These are phyloP conservation scores for Oreotrochilus melanogaster DNA, from an alignment of 2,113 vertebrate species.

Conservation along the genomic window DNA sequence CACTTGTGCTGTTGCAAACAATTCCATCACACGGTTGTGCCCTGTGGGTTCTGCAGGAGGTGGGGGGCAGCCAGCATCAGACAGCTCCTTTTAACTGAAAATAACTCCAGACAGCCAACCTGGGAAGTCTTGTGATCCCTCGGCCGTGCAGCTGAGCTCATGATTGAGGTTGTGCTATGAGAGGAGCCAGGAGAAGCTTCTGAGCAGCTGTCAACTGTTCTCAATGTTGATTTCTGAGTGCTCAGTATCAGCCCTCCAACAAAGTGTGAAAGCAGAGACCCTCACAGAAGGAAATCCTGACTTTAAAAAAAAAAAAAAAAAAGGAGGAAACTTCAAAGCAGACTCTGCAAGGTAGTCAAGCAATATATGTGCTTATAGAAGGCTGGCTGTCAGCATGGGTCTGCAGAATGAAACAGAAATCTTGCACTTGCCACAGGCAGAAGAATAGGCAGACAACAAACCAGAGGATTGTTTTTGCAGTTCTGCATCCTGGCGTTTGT, in stretches of 20 bases:
- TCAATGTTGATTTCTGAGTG: background rate
- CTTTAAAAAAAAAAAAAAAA: no score
- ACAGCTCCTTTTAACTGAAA: background rate
- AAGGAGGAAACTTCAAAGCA: background rate
- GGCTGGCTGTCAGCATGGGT: background rate
- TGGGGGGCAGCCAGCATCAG: background rate
- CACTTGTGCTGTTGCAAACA: background rate
- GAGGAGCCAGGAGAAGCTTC: background rate
- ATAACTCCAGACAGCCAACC: background rate
- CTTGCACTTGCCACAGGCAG: accelerated
- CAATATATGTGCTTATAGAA: accelerated
- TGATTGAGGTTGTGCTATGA: background rate
- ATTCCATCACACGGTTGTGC: background rate
- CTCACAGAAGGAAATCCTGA: background rate
- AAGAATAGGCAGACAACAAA: accelerated
- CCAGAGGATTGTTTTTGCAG: background rate
- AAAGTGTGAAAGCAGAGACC: background rate
- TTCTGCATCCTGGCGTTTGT: background rate
- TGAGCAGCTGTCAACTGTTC: background rate
- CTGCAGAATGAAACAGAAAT: background rate
- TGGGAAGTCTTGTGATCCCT: background rate
- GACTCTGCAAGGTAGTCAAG: background rate
- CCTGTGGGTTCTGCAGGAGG: background rate
- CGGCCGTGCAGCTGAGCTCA: accelerated
- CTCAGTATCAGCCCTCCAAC: accelerated